A percentile compares a stretch with the other conserved stretches of the same genome.
Conservation (phyloP, 2,888 invertebrate genomes). For the Coremacera marginata region DNA sequence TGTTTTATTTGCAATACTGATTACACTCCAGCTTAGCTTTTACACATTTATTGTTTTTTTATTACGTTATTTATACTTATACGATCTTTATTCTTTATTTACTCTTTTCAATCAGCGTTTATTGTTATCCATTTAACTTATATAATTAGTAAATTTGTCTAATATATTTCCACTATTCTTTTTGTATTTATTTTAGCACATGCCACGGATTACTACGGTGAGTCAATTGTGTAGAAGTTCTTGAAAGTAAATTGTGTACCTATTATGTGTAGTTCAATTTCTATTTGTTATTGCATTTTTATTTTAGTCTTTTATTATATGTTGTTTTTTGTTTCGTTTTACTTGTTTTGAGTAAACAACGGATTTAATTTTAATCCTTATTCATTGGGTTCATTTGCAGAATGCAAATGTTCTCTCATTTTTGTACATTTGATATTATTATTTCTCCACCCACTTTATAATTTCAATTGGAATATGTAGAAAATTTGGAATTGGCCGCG, state of each 20-base stretch:
- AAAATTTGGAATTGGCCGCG: background rate
- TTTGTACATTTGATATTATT: conserved; percentile 50
- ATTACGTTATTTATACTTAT: background rate
- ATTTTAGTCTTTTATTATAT: conserved; percentile 31
- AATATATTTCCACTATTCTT: conserved; percentile 52
- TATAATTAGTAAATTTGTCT: conserved; percentile 21
- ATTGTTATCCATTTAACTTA: conserved; percentile 19
- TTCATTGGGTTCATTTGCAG: conserved; percentile 43
- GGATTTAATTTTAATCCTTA: conserved; percentile 47
- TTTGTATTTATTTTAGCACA: conserved; percentile 78
- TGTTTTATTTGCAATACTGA: background rate
- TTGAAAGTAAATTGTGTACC: background rate
- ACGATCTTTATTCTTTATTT: conserved; percentile 11
- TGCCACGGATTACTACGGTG: conserved; percentile 99
- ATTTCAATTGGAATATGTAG: conserved; percentile 54
- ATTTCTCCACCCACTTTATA: conserved; percentile 65
- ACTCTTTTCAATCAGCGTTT: conserved; percentile 35
- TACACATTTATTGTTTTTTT: conserved; percentile 16
- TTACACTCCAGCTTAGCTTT: background rate
- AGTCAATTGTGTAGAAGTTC: conserved; percentile 77
- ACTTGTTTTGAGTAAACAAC: conserved; percentile 48
- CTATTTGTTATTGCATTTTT: conserved; percentile 23
- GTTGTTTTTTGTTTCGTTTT: conserved; percentile 49
- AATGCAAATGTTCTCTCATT: conserved; percentile 47
- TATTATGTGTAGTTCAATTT: conserved; percentile 33